Evolutionary conservation across 1,140 invertebrate species (phyloP).

Genomic region (Notospermus geniculatus): DNA sequence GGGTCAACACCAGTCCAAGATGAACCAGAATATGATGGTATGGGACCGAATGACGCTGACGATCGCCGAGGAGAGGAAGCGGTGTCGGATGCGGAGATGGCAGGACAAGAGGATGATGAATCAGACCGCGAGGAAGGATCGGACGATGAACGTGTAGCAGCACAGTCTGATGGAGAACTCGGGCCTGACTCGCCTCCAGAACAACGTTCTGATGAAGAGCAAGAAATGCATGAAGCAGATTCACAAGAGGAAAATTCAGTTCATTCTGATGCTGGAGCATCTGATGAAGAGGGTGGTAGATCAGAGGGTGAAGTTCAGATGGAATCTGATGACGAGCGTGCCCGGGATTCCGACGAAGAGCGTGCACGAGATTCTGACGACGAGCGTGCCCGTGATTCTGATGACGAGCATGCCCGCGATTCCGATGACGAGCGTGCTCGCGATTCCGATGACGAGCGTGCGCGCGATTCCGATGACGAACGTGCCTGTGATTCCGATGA

Average conservation of each 20-base stretch:
- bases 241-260: no score
- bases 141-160: neutral
- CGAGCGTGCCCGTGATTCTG: slow-evolving; percentile 15
- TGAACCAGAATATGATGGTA: no score
- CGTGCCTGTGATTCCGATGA: slow-evolving; percentile 1
- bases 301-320: no score
- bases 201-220: neutral
- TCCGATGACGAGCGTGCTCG: slow-evolving; percentile 17
- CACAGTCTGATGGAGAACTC: slow-evolving; percentile 7
- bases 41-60: no score
- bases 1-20: slow-evolving; percentile 39
- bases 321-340: no score
- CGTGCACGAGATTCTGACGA: slow-evolving; percentile 25
- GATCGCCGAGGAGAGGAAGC: no score
- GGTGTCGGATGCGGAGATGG: slow-evolving; percentile 15
- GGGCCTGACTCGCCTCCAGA: neutral
- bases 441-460: slow-evolving; percentile 28
- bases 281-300: no score
- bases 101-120: neutral
- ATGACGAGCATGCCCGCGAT: no score
- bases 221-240: neutral
- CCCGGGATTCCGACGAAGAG: slow-evolving; percentile 14
- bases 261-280: no score
- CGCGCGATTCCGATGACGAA: slow-evolving; percentile 4
- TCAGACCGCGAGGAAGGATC: slow-evolving; percentile 2